phyloP scores from a whole-genome alignment of 2,797 vertebrate genomes.

The Pangasius macronema region DNA sequence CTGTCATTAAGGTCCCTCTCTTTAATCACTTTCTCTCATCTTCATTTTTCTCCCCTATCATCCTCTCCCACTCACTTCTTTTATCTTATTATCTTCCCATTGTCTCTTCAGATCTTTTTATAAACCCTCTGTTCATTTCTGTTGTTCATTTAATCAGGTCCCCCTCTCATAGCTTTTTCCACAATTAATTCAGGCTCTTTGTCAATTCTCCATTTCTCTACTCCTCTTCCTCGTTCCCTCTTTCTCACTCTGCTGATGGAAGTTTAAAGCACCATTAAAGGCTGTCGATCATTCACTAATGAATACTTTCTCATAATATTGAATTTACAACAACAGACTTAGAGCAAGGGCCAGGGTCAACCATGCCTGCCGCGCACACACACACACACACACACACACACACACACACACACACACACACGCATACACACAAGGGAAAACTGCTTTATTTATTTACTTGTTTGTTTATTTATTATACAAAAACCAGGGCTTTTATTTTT shows the following conservation, averaged over 20 bases:
- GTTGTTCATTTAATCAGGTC: conserved; percentile 11
- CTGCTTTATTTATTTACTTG: not conserved
- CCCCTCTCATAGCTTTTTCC: not conserved
- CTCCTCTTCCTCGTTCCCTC: not conserved
- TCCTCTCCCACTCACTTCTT: conserved; percentile 3
- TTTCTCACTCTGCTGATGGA: conserved; percentile 13
- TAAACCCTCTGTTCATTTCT: conserved; percentile 1
- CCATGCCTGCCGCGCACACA: not conserved
- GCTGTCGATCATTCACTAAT: conserved; percentile 11
- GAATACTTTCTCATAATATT: not conserved
- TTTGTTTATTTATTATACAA: not conserved
- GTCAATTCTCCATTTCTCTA: not conserved
- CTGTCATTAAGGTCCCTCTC: not conserved
- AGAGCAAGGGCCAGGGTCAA: not conserved
- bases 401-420: not conserved
- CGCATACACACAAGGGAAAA: not conserved
- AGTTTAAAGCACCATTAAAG: conserved; percentile 12
- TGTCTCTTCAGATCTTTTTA: conserved; percentile 23
- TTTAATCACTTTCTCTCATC: not conserved
- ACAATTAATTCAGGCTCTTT: conserved; percentile 1
- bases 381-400: not conserved
- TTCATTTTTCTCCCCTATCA: not conserved
- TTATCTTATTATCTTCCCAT: conserved; percentile 6
- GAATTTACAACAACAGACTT: not conserved
- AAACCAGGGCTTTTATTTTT: not conserved